Evolutionary conservation across 2,113 vertebrate species (phyloP).

Genomic region (Urocitellus parryii): DNA sequence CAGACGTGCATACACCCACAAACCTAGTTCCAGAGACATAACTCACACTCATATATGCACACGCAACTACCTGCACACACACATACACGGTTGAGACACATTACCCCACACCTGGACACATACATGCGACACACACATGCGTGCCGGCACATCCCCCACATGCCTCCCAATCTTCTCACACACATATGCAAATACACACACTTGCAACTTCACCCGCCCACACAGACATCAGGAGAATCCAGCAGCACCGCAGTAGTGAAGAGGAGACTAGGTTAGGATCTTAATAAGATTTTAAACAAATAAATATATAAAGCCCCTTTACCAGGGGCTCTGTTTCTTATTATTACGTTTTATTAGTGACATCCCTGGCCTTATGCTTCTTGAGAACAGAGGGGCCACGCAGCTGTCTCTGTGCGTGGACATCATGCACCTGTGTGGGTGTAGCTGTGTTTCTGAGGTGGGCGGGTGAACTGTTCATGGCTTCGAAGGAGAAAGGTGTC

Average conservation of each 20-base stretch:
- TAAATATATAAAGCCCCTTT: slow-evolving; percentile 35
- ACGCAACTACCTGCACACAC: not conserved
- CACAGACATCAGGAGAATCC: slow-evolving; percentile 48
- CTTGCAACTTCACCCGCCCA: slow-evolving; percentile 52
- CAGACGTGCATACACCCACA: not conserved
- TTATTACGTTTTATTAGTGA: not conserved
- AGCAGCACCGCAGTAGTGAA: not conserved
- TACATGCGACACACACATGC: not conserved
- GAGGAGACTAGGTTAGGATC: slow-evolving; percentile 63
- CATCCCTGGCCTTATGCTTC: not conserved
- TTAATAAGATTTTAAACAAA: slow-evolving; percentile 69
- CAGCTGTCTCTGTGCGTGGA: not conserved
- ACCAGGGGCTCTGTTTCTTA: not conserved
- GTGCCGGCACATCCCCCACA: not conserved
- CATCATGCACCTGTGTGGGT: not conserved
- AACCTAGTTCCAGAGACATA: not conserved
- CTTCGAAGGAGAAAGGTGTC: not conserved
- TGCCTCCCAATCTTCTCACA: not conserved
- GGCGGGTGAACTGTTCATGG: not conserved
- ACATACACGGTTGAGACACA: not conserved
- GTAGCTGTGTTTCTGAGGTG: not conserved
- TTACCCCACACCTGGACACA: not conserved
- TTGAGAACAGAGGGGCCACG: not conserved
- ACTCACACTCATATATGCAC: not conserved
- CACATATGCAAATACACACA: slow-evolving; percentile 14